These are phyloP conservation scores for Petroica traversi DNA, from an alignment of 2,113 vertebrate genomes.

Conservation along the genomic window DNA sequence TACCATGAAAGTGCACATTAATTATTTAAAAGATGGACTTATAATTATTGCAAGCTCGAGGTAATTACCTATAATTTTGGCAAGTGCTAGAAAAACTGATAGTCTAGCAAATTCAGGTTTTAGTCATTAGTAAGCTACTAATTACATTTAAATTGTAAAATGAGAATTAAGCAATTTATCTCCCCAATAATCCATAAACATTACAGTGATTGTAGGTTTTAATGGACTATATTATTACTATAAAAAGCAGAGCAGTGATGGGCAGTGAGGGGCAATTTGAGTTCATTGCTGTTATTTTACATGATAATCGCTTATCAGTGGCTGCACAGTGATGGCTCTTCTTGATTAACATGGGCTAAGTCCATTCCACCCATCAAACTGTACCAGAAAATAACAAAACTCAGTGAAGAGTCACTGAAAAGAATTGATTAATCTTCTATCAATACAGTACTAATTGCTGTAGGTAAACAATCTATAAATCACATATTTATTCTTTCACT, in stretches of 20 bases:
- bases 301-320: slow-evolving; percentile 60
- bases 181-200: slow-evolving; percentile 80
- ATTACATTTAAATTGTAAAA: slow-evolving; percentile 86
- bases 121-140: slow-evolving; percentile 79
- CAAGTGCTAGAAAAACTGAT: slow-evolving; percentile 78
- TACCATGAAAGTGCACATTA: slow-evolving; percentile 75
- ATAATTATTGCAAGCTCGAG: slow-evolving; percentile 78
- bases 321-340: not conserved
- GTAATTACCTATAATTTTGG: slow-evolving; percentile 80
- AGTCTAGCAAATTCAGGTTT: slow-evolving; percentile 78
- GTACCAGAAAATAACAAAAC: not conserved
- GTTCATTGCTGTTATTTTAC: slow-evolving; percentile 71
- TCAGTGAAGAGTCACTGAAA: not conserved
- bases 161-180: slow-evolving; percentile 79
- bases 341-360: not conserved
- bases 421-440: not conserved
- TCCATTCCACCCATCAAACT: not conserved
- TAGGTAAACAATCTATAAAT: not conserved
- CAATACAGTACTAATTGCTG: not conserved
- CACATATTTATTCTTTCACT: not conserved
- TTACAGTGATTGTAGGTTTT: slow-evolving; percentile 78
- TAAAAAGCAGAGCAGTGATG: slow-evolving; percentile 66
- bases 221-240: slow-evolving; percentile 74
- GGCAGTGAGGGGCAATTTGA: slow-evolving; percentile 72
- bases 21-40: slow-evolving; percentile 80